Percentiles rank a stretch among this genome's conserved stretches.
phyloP scores from a whole-genome alignment of 2,888 invertebrate species.

The Heliconius aoede region DNA sequence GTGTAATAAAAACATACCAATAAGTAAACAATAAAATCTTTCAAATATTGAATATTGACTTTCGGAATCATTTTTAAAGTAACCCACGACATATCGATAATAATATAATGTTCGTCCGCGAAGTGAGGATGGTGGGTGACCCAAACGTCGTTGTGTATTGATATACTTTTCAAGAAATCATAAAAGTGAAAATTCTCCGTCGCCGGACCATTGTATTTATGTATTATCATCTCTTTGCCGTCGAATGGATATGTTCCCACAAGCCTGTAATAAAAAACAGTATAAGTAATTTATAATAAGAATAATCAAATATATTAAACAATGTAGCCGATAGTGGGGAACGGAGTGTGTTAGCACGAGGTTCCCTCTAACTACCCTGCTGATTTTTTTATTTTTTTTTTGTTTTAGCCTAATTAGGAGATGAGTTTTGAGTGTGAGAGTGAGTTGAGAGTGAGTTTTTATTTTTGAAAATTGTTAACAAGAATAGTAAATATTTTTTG shows the following conservation, averaged over 20 bases:
- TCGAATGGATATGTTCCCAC: conserved; percentile 59
- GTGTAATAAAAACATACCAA: conserved; percentile 61
- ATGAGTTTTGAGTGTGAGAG: too few relatives aligned
- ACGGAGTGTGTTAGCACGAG: too few relatives aligned
- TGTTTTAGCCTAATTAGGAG: too few relatives aligned
- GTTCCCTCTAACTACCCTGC: too few relatives aligned
- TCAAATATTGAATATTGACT: conserved; percentile 69
- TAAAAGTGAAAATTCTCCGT: conserved; percentile 66
- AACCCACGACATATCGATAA: conserved; percentile 66
- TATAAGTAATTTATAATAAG: too few relatives aligned
- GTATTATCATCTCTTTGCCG: conserved; percentile 64
- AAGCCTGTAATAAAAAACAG: conserved; percentile 56
- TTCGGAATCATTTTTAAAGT: conserved; percentile 65
- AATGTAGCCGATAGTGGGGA: too few relatives aligned
- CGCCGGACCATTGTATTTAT: conserved; percentile 61
- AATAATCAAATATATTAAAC: too few relatives aligned
- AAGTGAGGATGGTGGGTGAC: conserved; percentile 53
- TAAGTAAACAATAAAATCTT: conserved; percentile 66
- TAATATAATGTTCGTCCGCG: conserved; percentile 65
- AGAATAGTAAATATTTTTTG: too few relatives aligned
- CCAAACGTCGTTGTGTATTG: conserved; percentile 68
- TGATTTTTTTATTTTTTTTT: too few relatives aligned
- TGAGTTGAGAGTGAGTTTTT: too few relatives aligned
- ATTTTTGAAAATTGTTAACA: too few relatives aligned
- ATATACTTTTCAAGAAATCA: conserved; percentile 64